These are phyloP conservation scores for Orthosia cruda DNA, from an alignment of 2,888 invertebrate species.

Conservation along the genomic window DNA sequence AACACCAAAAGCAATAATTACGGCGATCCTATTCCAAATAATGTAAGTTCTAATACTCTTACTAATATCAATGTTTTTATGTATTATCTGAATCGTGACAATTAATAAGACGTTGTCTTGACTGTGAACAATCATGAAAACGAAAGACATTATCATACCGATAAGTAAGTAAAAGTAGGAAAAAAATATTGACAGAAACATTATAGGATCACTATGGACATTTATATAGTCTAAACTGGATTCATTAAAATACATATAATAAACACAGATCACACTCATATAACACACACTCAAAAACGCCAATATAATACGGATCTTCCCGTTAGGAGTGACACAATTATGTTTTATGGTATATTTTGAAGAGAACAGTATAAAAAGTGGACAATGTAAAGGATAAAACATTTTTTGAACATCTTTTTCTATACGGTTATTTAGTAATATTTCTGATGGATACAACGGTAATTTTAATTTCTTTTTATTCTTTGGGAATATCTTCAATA, in stretches of 20 bases:
- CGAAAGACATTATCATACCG: conserved; percentile 3
- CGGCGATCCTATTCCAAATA: conserved; percentile 5
- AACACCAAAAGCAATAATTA: background rate
- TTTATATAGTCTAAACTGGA: background rate
- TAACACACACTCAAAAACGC: conserved; percentile 17
- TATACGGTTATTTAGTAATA: conserved; percentile 7
- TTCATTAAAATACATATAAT: conserved; percentile 13
- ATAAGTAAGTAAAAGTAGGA: background rate
- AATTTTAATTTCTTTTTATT: background rate
- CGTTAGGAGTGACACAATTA: conserved; percentile 21
- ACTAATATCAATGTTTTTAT: conserved; percentile 8
- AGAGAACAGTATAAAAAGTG: conserved; percentile 17
- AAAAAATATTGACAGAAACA: background rate
- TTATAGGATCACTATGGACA: conserved; percentile 12
- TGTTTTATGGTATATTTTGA: conserved; percentile 17
- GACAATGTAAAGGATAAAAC: conserved; percentile 13
- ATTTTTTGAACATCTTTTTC: conserved; percentile 8
- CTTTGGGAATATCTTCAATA: background rate
- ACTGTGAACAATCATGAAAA: conserved; percentile 10
- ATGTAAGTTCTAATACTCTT: background rate
- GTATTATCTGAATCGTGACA: conserved; percentile 17
- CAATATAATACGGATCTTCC: background rate
- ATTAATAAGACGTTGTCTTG: conserved; percentile 8
- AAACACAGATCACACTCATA: background rate
- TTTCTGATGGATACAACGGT: background rate